Evolutionary conservation across 53 echinoderm and acorn worm species (phyloP).

Genomic region (Stichopus horrens): DNA sequence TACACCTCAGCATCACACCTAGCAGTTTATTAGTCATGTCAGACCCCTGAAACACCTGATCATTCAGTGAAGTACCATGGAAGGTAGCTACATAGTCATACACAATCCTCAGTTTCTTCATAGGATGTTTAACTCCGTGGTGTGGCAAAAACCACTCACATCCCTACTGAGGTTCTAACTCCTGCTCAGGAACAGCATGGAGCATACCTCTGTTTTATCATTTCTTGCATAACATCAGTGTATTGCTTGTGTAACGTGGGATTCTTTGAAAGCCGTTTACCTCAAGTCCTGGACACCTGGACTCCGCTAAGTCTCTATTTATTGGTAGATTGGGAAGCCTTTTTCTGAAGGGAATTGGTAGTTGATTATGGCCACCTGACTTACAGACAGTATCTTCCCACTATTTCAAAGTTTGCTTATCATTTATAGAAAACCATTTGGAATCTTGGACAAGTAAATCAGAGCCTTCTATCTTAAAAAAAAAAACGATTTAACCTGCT

Average conservation of each 20-base stretch:
- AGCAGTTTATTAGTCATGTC: constrained; percentile 59
- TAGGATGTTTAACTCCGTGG: constrained; percentile 38
- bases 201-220: constrained; percentile 20
- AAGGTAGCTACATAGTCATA: constrained; percentile 35
- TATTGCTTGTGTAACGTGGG: constrained; percentile 8
- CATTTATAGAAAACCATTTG: constrained; percentile 52
- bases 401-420: constrained; percentile 31
- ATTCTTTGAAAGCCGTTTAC: constrained; percentile 20
- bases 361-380: constrained; percentile 45
- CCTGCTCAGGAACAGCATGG: constrained; percentile 15
- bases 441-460: constrained; percentile 12
- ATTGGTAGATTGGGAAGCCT: constrained; percentile 11
- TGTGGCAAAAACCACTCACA: constrained; percentile 50
- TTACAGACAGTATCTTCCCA: constrained; percentile 31
- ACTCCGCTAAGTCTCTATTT: constrained; percentile 2
- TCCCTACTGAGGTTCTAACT: background rate
- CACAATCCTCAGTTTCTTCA: constrained; percentile 35
- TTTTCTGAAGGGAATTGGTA: constrained; percentile 46
- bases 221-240: constrained; percentile 20
- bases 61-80: constrained; percentile 13
- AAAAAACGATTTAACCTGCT: background rate
- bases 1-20: constrained; percentile 51
- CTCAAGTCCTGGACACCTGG: background rate
- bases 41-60: constrained; percentile 37
- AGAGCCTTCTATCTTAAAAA: constrained; percentile 31